Evolutionary conservation across 2,797 vertebrate species (phyloP).

Genomic region (Lophius americanus): DNA sequence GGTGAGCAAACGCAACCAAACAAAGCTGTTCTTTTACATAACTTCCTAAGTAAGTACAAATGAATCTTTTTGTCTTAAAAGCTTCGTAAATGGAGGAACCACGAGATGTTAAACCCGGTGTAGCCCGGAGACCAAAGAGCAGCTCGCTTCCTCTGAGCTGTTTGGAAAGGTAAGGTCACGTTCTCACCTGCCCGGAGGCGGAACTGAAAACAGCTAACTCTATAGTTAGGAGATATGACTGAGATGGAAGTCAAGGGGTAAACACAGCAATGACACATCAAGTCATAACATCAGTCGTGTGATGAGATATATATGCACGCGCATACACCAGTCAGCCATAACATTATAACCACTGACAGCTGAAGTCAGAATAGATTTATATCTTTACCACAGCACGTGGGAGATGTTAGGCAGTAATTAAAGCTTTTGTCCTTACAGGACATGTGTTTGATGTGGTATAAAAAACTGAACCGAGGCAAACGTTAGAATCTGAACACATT

Average conservation of each 20-base stretch:
- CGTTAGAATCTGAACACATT: too few relatives aligned
- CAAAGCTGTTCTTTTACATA: neutral
- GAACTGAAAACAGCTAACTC: neutral
- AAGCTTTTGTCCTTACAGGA: too few relatives aligned
- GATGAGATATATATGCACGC: too few relatives aligned
- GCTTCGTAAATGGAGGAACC: slow-evolving; percentile 36
- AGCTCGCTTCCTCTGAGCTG: slow-evolving; percentile 29
- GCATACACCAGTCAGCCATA: too few relatives aligned
- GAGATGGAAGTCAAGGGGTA: slow-evolving; percentile 8
- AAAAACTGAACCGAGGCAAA: too few relatives aligned
- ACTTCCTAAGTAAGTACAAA: neutral
- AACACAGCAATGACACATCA: slow-evolving; percentile 1
- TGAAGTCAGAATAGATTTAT: too few relatives aligned
- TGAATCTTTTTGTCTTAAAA: neutral
- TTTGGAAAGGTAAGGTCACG: slow-evolving; percentile 67
- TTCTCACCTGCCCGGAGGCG: slow-evolving; percentile 17
- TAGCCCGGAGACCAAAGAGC: slow-evolving; percentile 14
- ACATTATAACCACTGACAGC: too few relatives aligned
- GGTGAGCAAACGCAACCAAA: slow-evolving; percentile 3
- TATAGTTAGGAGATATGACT: slow-evolving; percentile 6
- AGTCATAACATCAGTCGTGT: neutral
- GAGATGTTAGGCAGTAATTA: too few relatives aligned
- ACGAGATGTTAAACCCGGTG: slow-evolving; percentile 5
- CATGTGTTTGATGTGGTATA: too few relatives aligned
- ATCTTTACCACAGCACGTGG: too few relatives aligned